Evolutionary conservation across 2,797 vertebrate species (phyloP).

Genomic region (Gymnoscopelus microlampas): DNA sequence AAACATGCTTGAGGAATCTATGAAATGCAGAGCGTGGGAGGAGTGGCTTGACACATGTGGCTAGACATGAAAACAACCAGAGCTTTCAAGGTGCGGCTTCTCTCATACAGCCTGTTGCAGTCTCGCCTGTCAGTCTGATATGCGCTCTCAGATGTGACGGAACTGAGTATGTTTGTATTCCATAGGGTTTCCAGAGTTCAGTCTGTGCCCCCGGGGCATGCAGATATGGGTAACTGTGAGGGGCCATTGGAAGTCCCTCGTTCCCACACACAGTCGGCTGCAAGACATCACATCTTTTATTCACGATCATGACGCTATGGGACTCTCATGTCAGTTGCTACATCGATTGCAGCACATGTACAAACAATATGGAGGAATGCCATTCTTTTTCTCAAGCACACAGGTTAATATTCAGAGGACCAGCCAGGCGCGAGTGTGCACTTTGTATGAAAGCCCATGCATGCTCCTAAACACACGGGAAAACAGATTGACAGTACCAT

Average conservation of each 20-base stretch:
- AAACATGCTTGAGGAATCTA: conserved; percentile 76
- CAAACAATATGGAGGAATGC: too few relatives aligned
- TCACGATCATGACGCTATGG: background rate
- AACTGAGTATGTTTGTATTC: conserved; percentile 44
- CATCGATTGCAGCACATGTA: too few relatives aligned
- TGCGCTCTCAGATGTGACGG: conserved; percentile 49
- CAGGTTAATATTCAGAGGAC: too few relatives aligned
- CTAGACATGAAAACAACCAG: conserved; percentile 71
- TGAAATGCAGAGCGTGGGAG: conserved; percentile 77
- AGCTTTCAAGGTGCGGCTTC: conserved; percentile 74
- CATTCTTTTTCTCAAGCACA: too few relatives aligned
- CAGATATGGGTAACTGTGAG: conserved; percentile 23
- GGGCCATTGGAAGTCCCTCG: background rate
- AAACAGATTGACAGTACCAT: conserved; percentile 21
- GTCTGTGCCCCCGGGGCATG: conserved; percentile 5
- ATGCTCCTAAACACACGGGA: background rate
- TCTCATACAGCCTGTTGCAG: conserved; percentile 53
- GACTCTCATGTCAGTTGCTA: background rate
- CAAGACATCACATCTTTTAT: background rate
- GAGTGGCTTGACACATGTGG: conserved; percentile 72
- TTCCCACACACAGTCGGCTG: conserved; percentile 11
- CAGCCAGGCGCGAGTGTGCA: background rate
- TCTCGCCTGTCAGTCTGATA: conserved; percentile 58
- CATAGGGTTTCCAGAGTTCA: conserved; percentile 33
- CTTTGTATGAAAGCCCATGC: background rate